These are phyloP conservation scores for Agrotis exclamationis DNA, from an alignment of 2,888 invertebrate species.

Conservation along the genomic window DNA sequence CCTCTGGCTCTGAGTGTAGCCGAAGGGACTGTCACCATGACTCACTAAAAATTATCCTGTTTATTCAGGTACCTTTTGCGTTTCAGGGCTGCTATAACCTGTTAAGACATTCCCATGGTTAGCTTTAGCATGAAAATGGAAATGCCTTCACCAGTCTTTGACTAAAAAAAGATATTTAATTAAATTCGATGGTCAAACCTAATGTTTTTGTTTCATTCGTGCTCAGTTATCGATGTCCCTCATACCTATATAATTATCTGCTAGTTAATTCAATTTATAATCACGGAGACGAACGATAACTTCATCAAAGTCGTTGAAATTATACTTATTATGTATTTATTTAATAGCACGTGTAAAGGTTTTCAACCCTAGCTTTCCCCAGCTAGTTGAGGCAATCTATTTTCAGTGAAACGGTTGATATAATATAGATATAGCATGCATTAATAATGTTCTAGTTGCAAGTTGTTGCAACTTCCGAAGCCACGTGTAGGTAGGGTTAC, in stretches of 20 bases:
- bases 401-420: constrained; percentile 23
- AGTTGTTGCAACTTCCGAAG: constrained; percentile 7
- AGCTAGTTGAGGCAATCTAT: constrained; percentile 11
- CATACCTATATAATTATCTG: too few relatives aligned
- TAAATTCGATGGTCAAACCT: too few relatives aligned
- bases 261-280: neutral
- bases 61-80: too few relatives aligned
- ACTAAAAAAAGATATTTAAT: neutral
- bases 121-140: too few relatives aligned
- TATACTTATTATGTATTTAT: too few relatives aligned
- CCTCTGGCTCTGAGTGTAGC: too few relatives aligned
- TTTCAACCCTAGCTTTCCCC: constrained; percentile 7
- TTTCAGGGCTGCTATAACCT: too few relatives aligned
- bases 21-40: too few relatives aligned
- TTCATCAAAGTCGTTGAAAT: constrained; percentile 24
- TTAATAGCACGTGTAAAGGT: constrained; percentile 26
- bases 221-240: neutral
- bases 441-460: neutral
- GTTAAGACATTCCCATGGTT: too few relatives aligned
- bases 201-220: neutral
- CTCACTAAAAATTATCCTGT: too few relatives aligned
- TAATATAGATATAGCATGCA: neutral
- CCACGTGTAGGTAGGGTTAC: constrained; percentile 27
- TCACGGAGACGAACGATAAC: constrained; percentile 4
- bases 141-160: neutral